phyloP scores from a whole-genome alignment of 1,140 invertebrate genomes.

The Eumaeus atala region DNA sequence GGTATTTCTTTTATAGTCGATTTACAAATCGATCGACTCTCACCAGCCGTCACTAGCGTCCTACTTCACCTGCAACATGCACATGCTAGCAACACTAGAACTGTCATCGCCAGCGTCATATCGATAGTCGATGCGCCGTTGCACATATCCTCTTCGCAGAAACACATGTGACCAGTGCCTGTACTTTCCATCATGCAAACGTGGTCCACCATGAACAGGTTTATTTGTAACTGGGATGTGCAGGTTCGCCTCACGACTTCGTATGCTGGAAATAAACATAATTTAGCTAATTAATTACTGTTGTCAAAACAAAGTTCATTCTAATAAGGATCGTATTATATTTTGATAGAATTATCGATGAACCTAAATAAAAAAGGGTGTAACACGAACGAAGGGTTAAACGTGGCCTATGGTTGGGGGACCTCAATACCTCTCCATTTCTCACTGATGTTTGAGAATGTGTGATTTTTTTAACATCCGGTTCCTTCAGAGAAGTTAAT shows the following conservation, averaged over 20 bases:
- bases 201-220: slow-evolving; percentile 97
- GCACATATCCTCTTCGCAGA: slow-evolving; percentile 97
- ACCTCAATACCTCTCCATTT: no score
- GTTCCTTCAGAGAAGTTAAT: no score
- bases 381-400: no score
- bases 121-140: slow-evolving; percentile 72
- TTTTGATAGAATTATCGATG: no score
- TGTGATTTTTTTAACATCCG: no score
- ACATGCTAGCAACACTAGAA: slow-evolving; percentile 51
- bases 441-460: no score
- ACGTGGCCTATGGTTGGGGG: no score
- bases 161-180: slow-evolving; percentile 97
- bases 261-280: slow-evolving; percentile 80
- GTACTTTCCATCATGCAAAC: slow-evolving; percentile 98
- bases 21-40: slow-evolving; percentile 30
- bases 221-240: slow-evolving; percentile 94
- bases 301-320: no score
- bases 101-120: slow-evolving; percentile 35
- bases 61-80: slow-evolving; percentile 68
- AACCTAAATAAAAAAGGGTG: no score
- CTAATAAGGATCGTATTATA: no score
- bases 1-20: slow-evolving; percentile 17
- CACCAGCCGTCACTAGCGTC: slow-evolving; percentile 30
- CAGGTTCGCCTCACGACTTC: slow-evolving; percentile 92
- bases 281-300: neutral